Base-by-base conservation (phyloP, 2,113 vertebrate genomes). In the Atractosteus spatula region DNA sequence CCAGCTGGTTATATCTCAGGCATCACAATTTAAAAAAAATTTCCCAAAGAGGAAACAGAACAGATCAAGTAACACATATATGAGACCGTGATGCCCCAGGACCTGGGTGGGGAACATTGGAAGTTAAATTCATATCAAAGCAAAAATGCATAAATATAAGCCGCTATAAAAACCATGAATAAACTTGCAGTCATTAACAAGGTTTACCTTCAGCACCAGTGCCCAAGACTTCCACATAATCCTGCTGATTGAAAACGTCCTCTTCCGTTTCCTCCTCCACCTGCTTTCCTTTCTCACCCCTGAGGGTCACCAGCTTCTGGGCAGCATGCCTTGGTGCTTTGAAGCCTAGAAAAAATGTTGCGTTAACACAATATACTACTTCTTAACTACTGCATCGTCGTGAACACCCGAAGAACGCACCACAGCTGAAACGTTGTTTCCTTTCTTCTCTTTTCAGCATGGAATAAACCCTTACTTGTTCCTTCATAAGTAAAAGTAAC, bases 181-280 rank as follows among this genome's bases (percentile, higher is more conserved):
- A 29, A 29, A 29, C 29, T 29, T 29, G 29, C 29, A 62, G 1
- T 62, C 4, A 29, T 11, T 41, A 6, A 29, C n/a, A 13, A 13
- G 55, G n/a, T 8, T 7, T 88, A 98, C 96, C 96, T 92, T 91
- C 86, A 71, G 78, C 61, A 41, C 84, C 84, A 71, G 80, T 66
- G 73, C 92, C 94, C 41, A 99, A 85, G 74, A 89, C 85, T 54
- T 94, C 87, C 77, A 96, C 79, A 47, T 98, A 98, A 56, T 84
- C 79, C 80, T 93, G 87, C 81, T 98, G 93, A 83, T 90, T 88
- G 4, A 93, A 82, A 57, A 83, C 63, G 55, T 92, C 93, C 3
- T 89, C 80, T 51, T 76, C 77, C n/a, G 86, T 90, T 0, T 87
- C 81, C 2, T 81, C 86, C 0, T 83, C 80, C 41, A 80, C 78